Percentiles rank a stretch among this genome's conserved stretches.
phyloP scores from a whole-genome alignment of 1,140 invertebrate species.

The Anastatus disparis region DNA sequence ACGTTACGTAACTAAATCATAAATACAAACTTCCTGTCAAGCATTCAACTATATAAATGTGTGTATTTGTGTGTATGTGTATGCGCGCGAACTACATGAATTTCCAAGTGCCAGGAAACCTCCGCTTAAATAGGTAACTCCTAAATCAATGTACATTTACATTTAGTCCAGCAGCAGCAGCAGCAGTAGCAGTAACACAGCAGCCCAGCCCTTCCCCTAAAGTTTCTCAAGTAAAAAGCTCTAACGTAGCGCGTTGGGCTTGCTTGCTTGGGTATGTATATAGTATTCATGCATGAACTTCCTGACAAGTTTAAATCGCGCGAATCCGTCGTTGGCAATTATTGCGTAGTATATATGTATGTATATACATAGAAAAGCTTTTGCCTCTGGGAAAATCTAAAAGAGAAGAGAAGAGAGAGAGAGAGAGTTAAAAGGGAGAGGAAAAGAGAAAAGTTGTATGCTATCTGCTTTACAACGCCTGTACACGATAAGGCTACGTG shows the following conservation, averaged over 20 bases:
- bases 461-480: too few species aligned
- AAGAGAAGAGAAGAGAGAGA: too few species aligned
- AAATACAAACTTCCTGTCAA: background rate
- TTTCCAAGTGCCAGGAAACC: conserved; percentile 8
- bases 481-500: conserved; percentile 57
- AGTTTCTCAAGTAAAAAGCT: conserved; percentile 23
- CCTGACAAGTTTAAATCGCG: conserved; percentile 48
- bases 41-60: background rate
- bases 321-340: conserved; percentile 32
- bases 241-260: background rate
- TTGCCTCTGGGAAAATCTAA: too few species aligned
- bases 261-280: too few species aligned
- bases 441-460: conserved; percentile 62
- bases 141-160: conserved; percentile 33
- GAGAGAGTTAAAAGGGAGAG: too few species aligned
- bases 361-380: too few species aligned
- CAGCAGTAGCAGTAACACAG: background rate
- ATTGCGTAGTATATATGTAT: background rate
- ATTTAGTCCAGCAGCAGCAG: conserved; percentile 9
- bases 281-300: conserved; percentile 47
- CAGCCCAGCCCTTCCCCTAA: background rate
- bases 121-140: conserved; percentile 18
- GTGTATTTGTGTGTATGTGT: too few species aligned
- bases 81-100: conserved; percentile 2
- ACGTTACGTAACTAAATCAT: background rate